Evolutionary conservation across 2,888 invertebrate genomes (phyloP), one percentile per base, ranked within the genome.

Genomic region (Theretra japonica): DNA sequence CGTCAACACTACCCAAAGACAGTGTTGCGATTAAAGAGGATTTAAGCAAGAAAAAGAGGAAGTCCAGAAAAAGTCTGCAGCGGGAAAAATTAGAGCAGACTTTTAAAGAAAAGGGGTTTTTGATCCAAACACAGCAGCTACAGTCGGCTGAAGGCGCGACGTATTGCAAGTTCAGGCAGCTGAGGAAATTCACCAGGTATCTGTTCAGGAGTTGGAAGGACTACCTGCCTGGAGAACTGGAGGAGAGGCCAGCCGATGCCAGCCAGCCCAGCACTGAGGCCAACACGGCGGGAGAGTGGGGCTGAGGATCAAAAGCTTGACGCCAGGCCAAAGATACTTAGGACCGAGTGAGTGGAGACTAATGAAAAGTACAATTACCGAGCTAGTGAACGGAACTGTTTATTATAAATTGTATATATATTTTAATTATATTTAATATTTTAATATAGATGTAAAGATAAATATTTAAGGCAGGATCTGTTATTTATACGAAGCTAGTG

Each of bases 121-220:
- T 98, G 68, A 98, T 98, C 72, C 98, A 98, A 86, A 98, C 98
- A 0, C 98, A 98, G 86, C 98, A 98, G 86, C 91, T 98, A 70
- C 98, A 98, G 85, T 98, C 98, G 0, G 98, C 98, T 0, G 98
- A 98, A 85, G 98, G 98, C 0, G 98, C 98, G 0, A 98, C 98
- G 0, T 98, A 98, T 83, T 98, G 98, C 89, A 98, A 98, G 88
- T 98, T 98, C 86, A 92, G 98, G 68, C 98, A 98, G 85, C 92
- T 98, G 33, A 95, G 98, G 76, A 98, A 98, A 88, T 98, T 98
- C 85, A 98, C 98, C 0, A 95, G 98, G 70, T 98, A 98, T 86
- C 92, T 98, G 75, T 98, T 98, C 83, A 95, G 98, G 80, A 98
- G 98, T 86, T 98, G 98, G 98, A 98, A 98, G 89, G 98, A 98